Base-by-base conservation (phyloP, 2,888 invertebrate genomes). In the Cryptus armator region DNA sequence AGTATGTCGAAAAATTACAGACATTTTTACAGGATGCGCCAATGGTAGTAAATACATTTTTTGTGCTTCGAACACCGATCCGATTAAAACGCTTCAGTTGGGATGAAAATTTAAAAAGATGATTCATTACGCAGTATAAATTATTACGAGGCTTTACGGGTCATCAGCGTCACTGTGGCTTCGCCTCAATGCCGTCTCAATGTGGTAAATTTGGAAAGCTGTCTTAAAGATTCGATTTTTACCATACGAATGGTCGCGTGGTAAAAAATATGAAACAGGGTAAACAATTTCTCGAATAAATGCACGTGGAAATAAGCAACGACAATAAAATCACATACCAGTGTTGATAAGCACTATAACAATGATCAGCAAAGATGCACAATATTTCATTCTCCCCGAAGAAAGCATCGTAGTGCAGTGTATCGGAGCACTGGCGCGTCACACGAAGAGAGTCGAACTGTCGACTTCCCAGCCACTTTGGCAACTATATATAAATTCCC, bases 401-500 rank as follows among this genome's bases (percentile, higher is more conserved):
- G 43, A 53, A 70, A 70, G 64, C 78, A 80, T 81, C 44, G 46
- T 48, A 14, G 46, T 24, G 14, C 14, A 3, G 29, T 16, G 19
- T 56, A 29, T 56, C 56, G 19, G 3, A 51, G 24, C 16, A 68
- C 29, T 24, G 46, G 12, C 70, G 56, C 46, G 51, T 46, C 44
- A 51, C 67, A 44, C 71, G 81, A 72, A 24, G 1, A 81, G 67
- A 64, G 14, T 78, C 62, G 51, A 72, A 84, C 81, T 84, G 77
- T 44, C 43, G 76, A 64, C 37, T 62, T 62, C 51, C 53, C 66
- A 72, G 44, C 37, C 19, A 14, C 72, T 64, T 62, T 1, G 37
- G 24, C 74, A 71, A 77, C 81, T 84, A 74, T 81, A 77, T 77
- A 84, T 72, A 19, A 48, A 74, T 77, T 76, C 59, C 44, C 51